These are phyloP conservation scores for Upupa epops DNA, from an alignment of 2,113 vertebrate species.

Conservation along the genomic window DNA sequence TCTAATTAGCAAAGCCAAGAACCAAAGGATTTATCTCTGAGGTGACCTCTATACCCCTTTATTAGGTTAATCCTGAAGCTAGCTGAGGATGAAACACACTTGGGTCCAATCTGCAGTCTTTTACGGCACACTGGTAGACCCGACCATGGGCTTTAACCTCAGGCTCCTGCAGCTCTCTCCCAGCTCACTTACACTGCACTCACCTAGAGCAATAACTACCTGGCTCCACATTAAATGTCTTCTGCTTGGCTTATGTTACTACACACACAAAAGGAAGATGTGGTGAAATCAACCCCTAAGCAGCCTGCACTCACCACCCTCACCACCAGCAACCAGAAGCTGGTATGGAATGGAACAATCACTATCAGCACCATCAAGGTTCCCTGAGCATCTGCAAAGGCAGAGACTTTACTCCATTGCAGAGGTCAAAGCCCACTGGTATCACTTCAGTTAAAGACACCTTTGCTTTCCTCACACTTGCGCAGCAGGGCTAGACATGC, in stretches of 20 bases:
- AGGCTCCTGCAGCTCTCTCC: not conserved
- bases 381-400: not conserved
- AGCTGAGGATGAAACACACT: not conserved
- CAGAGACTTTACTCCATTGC: not conserved
- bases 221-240: not conserved
- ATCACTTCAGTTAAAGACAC: not conserved
- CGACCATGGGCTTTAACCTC: not conserved
- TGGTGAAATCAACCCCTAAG: not conserved
- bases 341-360: not conserved
- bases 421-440: not conserved
- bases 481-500: not conserved
- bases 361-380: not conserved
- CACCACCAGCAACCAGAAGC: not conserved
- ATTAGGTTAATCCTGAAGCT: not conserved
- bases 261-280: not conserved
- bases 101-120: not conserved
- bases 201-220: not conserved
- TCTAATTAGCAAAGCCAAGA: not conserved
- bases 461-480: not conserved
- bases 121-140: not conserved
- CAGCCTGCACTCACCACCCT: not conserved
- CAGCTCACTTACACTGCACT: not conserved
- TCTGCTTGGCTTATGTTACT: not conserved
- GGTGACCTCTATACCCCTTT: not conserved
- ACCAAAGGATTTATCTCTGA: not conserved